Conservation (phyloP, 2,113 vertebrate species). For the Pterocles gutturalis region DNA sequence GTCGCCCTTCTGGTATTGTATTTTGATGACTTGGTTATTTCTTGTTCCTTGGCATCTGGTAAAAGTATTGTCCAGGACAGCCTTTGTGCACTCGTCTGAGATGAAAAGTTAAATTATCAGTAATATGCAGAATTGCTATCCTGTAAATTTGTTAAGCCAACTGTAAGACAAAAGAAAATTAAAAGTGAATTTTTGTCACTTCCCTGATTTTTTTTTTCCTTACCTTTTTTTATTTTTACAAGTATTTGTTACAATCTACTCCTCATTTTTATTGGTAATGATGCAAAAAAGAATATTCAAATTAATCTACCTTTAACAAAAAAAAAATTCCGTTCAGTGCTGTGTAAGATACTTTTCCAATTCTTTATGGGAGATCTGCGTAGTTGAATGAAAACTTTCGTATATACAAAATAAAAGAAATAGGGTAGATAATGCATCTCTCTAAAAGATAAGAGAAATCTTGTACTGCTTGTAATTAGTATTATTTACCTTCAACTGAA, state of each 20-base stretch:
- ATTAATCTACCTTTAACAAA: background rate
- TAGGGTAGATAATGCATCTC: background rate
- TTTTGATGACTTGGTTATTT: background rate
- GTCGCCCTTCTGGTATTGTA: background rate
- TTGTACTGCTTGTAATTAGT: background rate
- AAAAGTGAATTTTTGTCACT: background rate
- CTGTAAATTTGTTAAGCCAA: background rate
- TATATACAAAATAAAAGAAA: background rate
- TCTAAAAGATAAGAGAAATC: background rate
- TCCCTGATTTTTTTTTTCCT: background rate
- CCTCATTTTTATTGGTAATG: background rate
- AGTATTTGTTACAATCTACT: background rate
- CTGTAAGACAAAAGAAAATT: background rate
- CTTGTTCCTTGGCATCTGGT: background rate
- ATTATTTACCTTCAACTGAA: background rate
- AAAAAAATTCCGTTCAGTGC: background rate
- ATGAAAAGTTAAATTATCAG: background rate
- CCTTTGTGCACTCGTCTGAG: background rate
- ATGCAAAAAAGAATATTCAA: background rate
- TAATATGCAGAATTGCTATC: background rate
- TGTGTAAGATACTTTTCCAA: background rate
- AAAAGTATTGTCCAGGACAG: background rate
- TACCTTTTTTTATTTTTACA: background rate
- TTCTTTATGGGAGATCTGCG: background rate
- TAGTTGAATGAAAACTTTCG: background rate